phyloP scores from a whole-genome alignment of 2,113 vertebrate species.

The Campylomormyrus numenius region DNA sequence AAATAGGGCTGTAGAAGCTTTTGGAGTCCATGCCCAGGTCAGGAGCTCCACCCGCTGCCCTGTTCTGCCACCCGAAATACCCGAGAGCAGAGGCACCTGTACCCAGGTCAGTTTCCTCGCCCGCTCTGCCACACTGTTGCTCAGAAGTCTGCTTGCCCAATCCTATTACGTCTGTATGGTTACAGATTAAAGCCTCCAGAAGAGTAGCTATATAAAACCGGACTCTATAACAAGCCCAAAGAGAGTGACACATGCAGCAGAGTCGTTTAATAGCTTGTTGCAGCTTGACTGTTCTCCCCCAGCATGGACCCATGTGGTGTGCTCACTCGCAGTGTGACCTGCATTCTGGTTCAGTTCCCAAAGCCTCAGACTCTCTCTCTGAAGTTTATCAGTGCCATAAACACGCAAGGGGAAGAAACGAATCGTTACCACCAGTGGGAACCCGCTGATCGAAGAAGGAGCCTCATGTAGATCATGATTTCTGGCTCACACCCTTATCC shows the following conservation, averaged over 20 bases:
- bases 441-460: slow-evolving; percentile 20
- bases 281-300: slow-evolving; percentile 20
- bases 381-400: slow-evolving; percentile 27
- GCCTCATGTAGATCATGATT: slow-evolving; percentile 39
- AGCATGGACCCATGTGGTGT: slow-evolving; percentile 22
- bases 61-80: background rate
- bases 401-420: slow-evolving; percentile 28
- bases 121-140: background rate
- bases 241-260: background rate
- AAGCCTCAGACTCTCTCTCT: slow-evolving; percentile 30
- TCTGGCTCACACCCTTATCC: slow-evolving; percentile 44
- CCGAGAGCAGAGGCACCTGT: background rate
- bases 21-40: background rate
- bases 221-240: background rate
- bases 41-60: background rate
- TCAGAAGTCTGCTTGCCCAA: background rate
- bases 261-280: slow-evolving; percentile 7
- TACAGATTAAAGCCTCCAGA: slow-evolving; percentile 2
- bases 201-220: slow-evolving; percentile 20
- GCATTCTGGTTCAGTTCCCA: slow-evolving; percentile 43
- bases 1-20: background rate
- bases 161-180: background rate
- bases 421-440: slow-evolving; percentile 25
- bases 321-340: slow-evolving; percentile 27
- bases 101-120: background rate